Evolutionary conservation across 2,888 invertebrate genomes (phyloP).

Genomic region (Netelia virgata): DNA sequence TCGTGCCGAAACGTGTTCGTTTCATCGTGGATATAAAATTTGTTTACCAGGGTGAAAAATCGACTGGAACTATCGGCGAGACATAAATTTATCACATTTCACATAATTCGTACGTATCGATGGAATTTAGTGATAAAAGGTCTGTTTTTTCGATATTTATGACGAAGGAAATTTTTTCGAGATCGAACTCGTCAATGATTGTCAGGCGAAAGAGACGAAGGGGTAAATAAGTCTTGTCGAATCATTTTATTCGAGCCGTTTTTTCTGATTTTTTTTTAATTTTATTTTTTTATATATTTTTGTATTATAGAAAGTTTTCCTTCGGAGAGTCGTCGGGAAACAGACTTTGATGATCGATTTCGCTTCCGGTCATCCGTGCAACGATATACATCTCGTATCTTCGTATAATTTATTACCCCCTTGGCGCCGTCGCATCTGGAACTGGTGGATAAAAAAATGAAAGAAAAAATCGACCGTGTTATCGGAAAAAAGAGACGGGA

Average conservation of each 20-base stretch:
- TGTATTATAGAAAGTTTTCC: no score
- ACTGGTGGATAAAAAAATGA: constrained; percentile 9
- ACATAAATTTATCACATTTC: constrained; percentile 64
- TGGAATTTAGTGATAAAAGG: constrained; percentile 15
- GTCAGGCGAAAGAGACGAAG: no score
- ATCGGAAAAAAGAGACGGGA: neutral
- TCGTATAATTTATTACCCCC: constrained; percentile 54
- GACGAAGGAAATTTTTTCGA: no score
- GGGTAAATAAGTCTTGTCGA: no score
- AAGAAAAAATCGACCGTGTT: neutral
- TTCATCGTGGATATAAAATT: constrained; percentile 13
- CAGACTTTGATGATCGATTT: constrained; percentile 43
- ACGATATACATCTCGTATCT: constrained; percentile 36
- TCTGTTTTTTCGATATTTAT: no score
- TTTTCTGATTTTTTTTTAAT: no score
- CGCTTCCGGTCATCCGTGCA: constrained; percentile 55
- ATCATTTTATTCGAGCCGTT: neutral
- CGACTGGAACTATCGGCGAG: constrained; percentile 33
- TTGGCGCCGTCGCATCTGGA: constrained; percentile 5
- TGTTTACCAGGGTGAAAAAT: constrained; percentile 9
- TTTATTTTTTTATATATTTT: no score
- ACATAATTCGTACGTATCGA: constrained; percentile 49
- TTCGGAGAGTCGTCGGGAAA: neutral
- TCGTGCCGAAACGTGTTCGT: constrained; percentile 44
- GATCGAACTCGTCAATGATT: no score